These are phyloP conservation scores for Drosophila leonis DNA, from an alignment of 2,888 invertebrate genomes.

Conservation along the genomic window DNA sequence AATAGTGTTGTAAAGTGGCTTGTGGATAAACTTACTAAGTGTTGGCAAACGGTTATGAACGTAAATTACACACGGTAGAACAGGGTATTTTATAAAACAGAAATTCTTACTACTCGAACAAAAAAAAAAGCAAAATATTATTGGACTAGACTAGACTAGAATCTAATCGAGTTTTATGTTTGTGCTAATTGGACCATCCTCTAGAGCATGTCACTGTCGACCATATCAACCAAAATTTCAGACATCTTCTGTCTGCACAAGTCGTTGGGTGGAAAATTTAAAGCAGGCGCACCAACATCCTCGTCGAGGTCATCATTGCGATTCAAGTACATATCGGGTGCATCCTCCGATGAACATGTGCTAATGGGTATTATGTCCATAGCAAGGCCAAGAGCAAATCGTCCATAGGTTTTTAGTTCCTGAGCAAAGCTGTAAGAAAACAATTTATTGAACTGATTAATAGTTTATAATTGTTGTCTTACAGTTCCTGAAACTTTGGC, in stretches of 20 bases:
- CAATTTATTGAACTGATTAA: not conserved
- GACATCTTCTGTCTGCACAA: conserved; percentile 89
- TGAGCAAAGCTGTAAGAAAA: conserved; percentile 86
- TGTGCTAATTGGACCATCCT: not conserved
- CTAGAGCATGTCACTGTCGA: conserved; percentile 88
- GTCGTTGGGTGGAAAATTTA: conserved; percentile 87
- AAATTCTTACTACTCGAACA: conserved; percentile 39
- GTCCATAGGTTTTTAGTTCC: conserved; percentile 88
- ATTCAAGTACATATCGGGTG: conserved; percentile 89
- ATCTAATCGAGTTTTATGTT: conserved; percentile 15
- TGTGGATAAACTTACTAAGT: conserved; percentile 29
- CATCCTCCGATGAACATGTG: conserved; percentile 90
- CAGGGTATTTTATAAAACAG: conserved; percentile 23
- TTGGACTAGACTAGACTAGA: conserved; percentile 12
- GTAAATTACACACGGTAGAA: conserved; percentile 27
- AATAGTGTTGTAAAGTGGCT: conserved; percentile 5
- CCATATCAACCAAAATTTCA: conserved; percentile 89
- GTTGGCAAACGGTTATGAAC: not conserved
- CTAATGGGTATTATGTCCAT: conserved; percentile 90
- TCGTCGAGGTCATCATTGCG: conserved; percentile 82
- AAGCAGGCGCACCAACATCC: conserved; percentile 80
- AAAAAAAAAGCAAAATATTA: conserved; percentile 9
- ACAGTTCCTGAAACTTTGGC: conserved; percentile 85
- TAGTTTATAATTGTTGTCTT: not conserved
- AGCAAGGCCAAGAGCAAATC: conserved; percentile 89